Base-by-base conservation (phyloP, 2,888 invertebrate genomes). In the Eupelmus urozonus region DNA sequence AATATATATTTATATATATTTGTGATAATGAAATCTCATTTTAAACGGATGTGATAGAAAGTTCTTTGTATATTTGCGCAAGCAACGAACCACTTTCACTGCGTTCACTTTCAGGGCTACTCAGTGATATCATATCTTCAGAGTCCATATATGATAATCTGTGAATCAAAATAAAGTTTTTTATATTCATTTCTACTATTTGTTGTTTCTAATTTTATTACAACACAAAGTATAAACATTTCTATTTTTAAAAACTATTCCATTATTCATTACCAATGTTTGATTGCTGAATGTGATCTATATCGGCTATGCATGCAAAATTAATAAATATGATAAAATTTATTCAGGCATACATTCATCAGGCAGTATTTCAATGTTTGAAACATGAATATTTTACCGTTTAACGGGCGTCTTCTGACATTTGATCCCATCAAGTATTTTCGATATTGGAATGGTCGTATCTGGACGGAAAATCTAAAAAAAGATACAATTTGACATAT, bases 401-500 rank as follows among this genome's bases (percentile, higher is more conserved):
- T 86, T 87, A 25, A 78, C 67, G 71, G 62, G 78, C 65, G 81
- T 83, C 81, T 83, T 87, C 82, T 86, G 87, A 57, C 87, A 83
- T 78, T 88, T 89, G 72, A 90, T 87, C 25, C 85, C 85, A 63
- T 89, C 88, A 18, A 90, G 86, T 69, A 90, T 78, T 80, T 83
- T 88, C 27, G 87, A 84, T 72, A 89, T 86, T 20, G 89, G 86
- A 73, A 87, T 86, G 34, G 88, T 86, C 69, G 88, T 79, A 20
- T 85, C 86, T 82, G 89, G 89, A 86, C 88, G 88, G 87, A 89
- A 89, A 86, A 89, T 87, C 89, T 89, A 76, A 42, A 78, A 66
- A 53, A 7, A 69, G 9, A 23, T 59, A n/a, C n/a, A 42, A 62
- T 69, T 59, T 27, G 13, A 16, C n/a, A 49, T n/a, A n/a, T n/a